phyloP scores from a whole-genome alignment of 2,797 vertebrate genomes.

The Anisognathus igniventris region DNA sequence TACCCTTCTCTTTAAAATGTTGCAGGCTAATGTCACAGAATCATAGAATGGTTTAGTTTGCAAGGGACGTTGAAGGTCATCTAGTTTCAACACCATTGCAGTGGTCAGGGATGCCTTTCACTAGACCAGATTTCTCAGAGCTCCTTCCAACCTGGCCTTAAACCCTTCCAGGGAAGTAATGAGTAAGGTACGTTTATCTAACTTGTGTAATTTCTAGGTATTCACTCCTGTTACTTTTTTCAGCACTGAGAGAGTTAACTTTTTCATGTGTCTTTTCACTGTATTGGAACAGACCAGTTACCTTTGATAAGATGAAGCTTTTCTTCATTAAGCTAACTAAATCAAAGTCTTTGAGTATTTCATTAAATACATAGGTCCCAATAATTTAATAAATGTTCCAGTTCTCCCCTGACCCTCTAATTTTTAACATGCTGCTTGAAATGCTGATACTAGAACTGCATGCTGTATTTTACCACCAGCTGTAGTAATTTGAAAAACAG shows the following conservation, averaged over 20 bases:
- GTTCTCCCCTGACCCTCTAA: not conserved
- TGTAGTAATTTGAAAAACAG: not conserved
- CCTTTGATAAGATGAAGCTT: not conserved
- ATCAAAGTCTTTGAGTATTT: not conserved
- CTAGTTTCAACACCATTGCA: not conserved
- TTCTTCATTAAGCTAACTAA: conserved; percentile 7
- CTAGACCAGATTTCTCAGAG: not conserved
- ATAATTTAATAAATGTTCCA: not conserved
- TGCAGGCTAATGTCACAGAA: not conserved
- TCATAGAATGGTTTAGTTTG: not conserved
- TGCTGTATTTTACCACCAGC: not conserved
- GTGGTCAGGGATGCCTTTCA: not conserved
- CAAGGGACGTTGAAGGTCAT: not conserved
- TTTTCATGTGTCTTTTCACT: not conserved
- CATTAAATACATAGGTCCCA: not conserved
- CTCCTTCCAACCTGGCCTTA: not conserved
- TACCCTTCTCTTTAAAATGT: not conserved
- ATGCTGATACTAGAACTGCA: not conserved
- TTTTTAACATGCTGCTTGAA: conserved; percentile 14
- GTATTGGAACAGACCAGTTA: not conserved
- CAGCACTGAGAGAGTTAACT: not conserved
- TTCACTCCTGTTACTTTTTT: not conserved
- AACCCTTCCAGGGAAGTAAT: not conserved
- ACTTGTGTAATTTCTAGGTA: not conserved
- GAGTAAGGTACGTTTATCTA: not conserved